Evolutionary conservation across 2,113 vertebrate species (phyloP).

Genomic region (Daubentonia madagascariensis): DNA sequence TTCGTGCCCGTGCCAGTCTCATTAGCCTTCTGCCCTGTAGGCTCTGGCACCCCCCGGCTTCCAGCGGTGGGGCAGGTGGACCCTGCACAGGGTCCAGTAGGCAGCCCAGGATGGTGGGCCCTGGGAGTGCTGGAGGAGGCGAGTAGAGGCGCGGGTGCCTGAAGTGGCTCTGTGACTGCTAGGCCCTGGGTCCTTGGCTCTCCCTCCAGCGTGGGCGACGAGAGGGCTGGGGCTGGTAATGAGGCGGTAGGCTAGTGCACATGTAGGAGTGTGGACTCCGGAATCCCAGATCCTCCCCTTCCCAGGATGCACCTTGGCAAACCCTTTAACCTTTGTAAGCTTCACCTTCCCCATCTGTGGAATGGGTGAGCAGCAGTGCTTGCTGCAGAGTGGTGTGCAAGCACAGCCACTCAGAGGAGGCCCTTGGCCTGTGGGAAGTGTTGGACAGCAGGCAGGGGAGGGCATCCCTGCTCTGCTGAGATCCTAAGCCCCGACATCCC

Average conservation of each 20-base stretch:
- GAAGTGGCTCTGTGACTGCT: neutral
- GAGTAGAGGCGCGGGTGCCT: neutral
- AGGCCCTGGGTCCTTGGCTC: neutral
- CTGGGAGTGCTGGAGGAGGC: neutral
- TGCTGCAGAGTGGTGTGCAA: neutral
- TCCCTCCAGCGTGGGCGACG: neutral
- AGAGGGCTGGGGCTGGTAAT: neutral
- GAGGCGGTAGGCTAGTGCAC: accelerated
- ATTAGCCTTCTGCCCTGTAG: neutral
- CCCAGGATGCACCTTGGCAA: neutral
- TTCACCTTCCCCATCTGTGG: neutral
- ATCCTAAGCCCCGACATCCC: neutral
- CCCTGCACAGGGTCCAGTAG: neutral
- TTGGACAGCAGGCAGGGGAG: too few relatives aligned
- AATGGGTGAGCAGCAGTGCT: neutral
- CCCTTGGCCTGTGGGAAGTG: neutral
- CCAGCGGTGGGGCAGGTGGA: neutral
- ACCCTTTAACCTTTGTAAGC: too few relatives aligned
- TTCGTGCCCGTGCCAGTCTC: neutral
- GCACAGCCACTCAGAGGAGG: neutral
- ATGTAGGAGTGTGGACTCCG: neutral
- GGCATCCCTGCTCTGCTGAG: neutral
- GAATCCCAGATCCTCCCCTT: neutral
- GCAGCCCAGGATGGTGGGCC: neutral
- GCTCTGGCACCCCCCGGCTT: neutral